A percentile compares a stretch with the other conserved stretches of the same genome.
Conservation (phyloP, 2,888 invertebrate genomes). For the Uloborus plumipes region DNA sequence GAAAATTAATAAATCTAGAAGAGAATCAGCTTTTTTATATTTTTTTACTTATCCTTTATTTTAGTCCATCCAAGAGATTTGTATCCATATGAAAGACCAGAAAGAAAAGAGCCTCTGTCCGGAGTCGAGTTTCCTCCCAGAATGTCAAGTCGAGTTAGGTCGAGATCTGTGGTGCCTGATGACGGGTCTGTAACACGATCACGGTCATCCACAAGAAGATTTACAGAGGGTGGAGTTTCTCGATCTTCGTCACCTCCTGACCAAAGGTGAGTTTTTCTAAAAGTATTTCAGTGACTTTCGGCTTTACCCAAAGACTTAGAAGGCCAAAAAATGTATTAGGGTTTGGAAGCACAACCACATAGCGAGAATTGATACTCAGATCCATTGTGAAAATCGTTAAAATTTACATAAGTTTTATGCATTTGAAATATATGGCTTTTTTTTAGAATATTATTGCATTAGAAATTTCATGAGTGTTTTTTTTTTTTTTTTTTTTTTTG, state of each 20-base stretch:
- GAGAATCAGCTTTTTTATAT: too few relatives aligned
- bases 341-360: too few relatives aligned
- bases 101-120: constrained; percentile 38
- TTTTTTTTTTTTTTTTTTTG: too few relatives aligned
- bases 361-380: too few relatives aligned
- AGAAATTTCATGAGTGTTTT: too few relatives aligned
- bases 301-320: not conserved
- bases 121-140: constrained; percentile 43
- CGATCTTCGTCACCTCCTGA: constrained; percentile 87
- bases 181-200: constrained; percentile 51
- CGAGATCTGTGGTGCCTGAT: constrained; percentile 54
- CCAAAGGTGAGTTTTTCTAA: constrained; percentile 73
- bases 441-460: too few relatives aligned
- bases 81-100: constrained; percentile 47
- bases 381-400: too few relatives aligned
- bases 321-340: too few relatives aligned
- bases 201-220: constrained; percentile 51
- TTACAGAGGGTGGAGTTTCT: constrained; percentile 69
- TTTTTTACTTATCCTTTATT: not conserved
- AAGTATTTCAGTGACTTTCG: not conserved
- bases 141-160: constrained; percentile 48
- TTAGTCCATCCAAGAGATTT: constrained; percentile 52
- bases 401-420: too few relatives aligned
- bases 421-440: too few relatives aligned
- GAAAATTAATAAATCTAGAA: too few relatives aligned